phyloP scores from a whole-genome alignment of 2,797 vertebrate species.

The Sparidentex hasta region DNA sequence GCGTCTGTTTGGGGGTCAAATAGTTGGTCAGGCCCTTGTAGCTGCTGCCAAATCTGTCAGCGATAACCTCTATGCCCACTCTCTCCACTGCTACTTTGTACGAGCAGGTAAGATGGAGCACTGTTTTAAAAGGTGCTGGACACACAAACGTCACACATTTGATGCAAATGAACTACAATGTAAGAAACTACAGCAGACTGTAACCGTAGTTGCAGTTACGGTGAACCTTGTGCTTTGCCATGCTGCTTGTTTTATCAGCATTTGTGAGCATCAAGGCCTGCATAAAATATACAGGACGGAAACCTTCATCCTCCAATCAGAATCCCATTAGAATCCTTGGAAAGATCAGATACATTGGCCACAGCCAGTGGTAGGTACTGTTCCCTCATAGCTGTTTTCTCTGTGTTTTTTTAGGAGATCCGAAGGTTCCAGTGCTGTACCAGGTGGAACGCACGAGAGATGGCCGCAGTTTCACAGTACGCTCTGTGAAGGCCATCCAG shows the following conservation, averaged over 20 bases:
- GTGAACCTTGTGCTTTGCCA: not conserved
- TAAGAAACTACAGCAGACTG: not conserved
- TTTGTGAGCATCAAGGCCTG: not conserved
- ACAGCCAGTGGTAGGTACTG: not conserved
- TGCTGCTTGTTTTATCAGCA: not conserved
- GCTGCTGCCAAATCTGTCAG: slow-evolving; percentile 92
- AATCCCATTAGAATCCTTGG: not conserved
- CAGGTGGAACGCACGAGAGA: slow-evolving; percentile 93
- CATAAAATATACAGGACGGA: not conserved
- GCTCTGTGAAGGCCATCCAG: slow-evolving; percentile 94
- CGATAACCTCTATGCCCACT: slow-evolving; percentile 89
- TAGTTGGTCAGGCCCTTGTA: slow-evolving; percentile 94
- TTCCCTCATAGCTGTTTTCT: not conserved
- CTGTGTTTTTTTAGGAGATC: slow-evolving; percentile 87
- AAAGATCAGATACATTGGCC: not conserved
- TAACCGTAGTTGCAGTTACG: not conserved
- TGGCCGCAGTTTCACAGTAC: slow-evolving; percentile 92
- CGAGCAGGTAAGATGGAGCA: slow-evolving; percentile 87
- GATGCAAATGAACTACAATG: not conserved
- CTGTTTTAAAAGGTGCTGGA: not conserved
- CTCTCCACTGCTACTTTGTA: slow-evolving; percentile 97
- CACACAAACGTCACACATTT: not conserved
- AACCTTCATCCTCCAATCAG: not conserved
- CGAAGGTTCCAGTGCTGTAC: slow-evolving; percentile 92
- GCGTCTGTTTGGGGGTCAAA: slow-evolving; percentile 94